Evolutionary conservation across 2,888 invertebrate genomes (phyloP), one percentile per base, ranked within the genome.

Genomic region (Agapostemon virescens): DNA sequence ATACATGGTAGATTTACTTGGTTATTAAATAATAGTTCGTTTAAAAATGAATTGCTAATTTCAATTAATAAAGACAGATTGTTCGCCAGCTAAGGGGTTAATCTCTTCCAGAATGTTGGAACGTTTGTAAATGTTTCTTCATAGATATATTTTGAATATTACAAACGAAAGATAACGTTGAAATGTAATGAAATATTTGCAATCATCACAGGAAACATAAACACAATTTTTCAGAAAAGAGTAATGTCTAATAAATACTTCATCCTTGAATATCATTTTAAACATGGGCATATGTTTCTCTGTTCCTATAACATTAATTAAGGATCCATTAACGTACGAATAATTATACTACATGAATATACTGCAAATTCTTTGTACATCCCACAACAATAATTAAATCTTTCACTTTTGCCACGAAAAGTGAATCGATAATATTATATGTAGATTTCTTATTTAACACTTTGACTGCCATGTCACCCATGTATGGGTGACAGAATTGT

Each of bases 271-370:
- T 9, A 61, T 52, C 3, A 61, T 33, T 61, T 61, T 20, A 9
- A 30, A 61, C 49, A 38, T 40, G 11, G 13, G 20, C 36, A 17
- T 38, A 36, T 7, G 64, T 23, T 72, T 42, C 42, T 42, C 42
- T 49, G 33, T 74, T 30, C 45, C n/a, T 69, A n/a, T 33, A 58
- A 58, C 55, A 58, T 5, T 58, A 58, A 58, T 30, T 30, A 30
- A 58, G 2, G 26, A 55, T 58, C 5, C 26, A 55, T 26, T 26
- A 58, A 58, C 26, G 55, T 30, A 30, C 55, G 55, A 58, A 58
- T 58, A 58, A 58, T 58, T 58, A 55, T 11, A 23, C 13, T 55
- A 13, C 23, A n/a, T 52, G 3, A 6, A 5, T 45, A 45, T 45
- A 5, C 42, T 42, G 17, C 42, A 40, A 11, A 13, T 40, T 40